phyloP scores from a whole-genome alignment of 2,888 invertebrate genomes.

The Sericinus montela region DNA sequence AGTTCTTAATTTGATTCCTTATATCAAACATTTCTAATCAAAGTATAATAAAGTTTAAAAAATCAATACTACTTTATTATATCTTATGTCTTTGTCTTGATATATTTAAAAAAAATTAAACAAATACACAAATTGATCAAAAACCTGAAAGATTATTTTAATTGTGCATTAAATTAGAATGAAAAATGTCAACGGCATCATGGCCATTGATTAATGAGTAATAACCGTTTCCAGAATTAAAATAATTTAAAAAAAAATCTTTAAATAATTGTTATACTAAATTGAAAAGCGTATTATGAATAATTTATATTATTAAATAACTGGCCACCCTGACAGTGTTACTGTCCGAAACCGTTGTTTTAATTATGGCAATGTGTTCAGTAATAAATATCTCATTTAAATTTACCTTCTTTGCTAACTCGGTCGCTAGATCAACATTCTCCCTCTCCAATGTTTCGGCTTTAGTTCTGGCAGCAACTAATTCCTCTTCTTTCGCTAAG shows the following conservation, averaged over 20 bases:
- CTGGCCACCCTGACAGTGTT: background rate
- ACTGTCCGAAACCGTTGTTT: constrained; percentile 8
- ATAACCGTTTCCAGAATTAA: constrained; percentile 9
- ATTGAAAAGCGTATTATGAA: background rate
- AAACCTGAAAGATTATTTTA: background rate
- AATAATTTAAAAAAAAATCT: background rate
- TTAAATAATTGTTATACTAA: background rate
- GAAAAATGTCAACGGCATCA: background rate
- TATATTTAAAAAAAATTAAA: too few species aligned
- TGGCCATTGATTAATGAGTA: constrained; percentile 4
- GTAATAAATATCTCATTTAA: background rate
- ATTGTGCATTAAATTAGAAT: constrained; percentile 2
- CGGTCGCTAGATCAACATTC: constrained; percentile 91
- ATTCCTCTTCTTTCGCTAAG: constrained; percentile 95
- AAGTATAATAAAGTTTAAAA: too few species aligned
- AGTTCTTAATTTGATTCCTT: background rate
- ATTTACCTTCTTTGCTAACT: constrained; percentile 87
- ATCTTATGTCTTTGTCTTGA: too few species aligned
- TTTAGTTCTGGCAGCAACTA: constrained; percentile 91
- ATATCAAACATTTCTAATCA: too few species aligned
- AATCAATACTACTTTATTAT: too few species aligned
- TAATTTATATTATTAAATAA: background rate
- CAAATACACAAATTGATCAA: too few species aligned
- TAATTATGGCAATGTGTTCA: background rate
- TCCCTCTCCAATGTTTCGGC: constrained; percentile 94